Percentiles rank a stretch among this genome's conserved stretches.
phyloP scores from a whole-genome alignment of 2,113 vertebrate species.

The Alectura lathami region DNA sequence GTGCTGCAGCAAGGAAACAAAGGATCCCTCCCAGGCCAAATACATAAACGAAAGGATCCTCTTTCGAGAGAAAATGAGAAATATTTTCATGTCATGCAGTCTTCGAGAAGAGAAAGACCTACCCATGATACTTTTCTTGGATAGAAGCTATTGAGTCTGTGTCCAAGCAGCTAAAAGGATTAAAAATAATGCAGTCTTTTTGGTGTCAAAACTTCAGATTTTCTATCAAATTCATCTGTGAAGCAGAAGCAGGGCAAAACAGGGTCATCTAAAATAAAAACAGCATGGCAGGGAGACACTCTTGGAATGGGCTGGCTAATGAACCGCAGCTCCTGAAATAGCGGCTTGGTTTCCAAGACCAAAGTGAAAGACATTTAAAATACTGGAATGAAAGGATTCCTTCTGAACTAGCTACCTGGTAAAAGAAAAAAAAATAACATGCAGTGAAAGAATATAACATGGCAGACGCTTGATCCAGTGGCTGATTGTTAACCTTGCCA shows the following conservation, averaged over 20 bases:
- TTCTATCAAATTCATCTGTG: not conserved
- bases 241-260: not conserved
- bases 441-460: not conserved
- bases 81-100: rapidly evolving
- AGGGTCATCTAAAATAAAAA: not conserved
- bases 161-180: not conserved
- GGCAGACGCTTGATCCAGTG: not conserved
- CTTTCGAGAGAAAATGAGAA: not conserved
- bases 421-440: not conserved
- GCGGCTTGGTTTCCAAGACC: not conserved
- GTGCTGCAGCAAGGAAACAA: not conserved
- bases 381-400: not conserved
- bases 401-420: not conserved
- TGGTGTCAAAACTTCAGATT: not conserved
- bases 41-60: not conserved
- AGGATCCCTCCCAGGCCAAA: not conserved
- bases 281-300: not conserved
- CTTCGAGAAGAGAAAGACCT: not conserved
- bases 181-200: not conserved
- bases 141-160: not conserved
- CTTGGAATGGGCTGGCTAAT: not conserved
- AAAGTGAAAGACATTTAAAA: not conserved
- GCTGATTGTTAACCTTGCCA: not conserved
- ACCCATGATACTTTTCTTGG: not conserved
- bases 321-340: not conserved